Base-by-base conservation (phyloP, 2,888 invertebrate genomes). In the Pogonocherus hispidulus region DNA sequence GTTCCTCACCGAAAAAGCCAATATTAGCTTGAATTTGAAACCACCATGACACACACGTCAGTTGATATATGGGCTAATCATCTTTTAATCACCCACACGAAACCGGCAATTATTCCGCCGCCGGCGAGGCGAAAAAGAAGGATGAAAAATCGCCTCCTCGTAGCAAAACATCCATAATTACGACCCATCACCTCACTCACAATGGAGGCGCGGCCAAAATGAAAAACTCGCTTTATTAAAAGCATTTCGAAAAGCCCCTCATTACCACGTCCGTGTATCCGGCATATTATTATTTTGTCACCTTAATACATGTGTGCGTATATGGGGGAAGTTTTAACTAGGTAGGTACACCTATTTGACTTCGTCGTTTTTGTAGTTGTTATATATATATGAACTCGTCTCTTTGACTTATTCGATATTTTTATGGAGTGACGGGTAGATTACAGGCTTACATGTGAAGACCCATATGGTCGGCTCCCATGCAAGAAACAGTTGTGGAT, bases 261-360 rank as follows among this genome's bases (percentile, higher is more conserved):
- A 62, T 62, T 62, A 62, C 51, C 19, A 19, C 51, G 19, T 62
- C 51, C 41, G n/a, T 47, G 20, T 47, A 59, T 59, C 59, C 62
- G 62, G 51, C 51, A 41, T 37, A n/a, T 32, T 76, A 79, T 79
- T 78, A 79, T 78, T 78, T 79, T 79, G 78, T 79, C 78, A 79
- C 78, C 76, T 75, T 72, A n/a, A n/a, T n/a, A n/a, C n/a, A 69
- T 8, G 72, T 72, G 73, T 79, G 74, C 73, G 66, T 74, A 74
- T 66, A 72, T 46, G 47, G 32, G 23, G 27, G 16, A 27, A 8
- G 55, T 23, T 19, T 27, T 54, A 47, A 63, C 27, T 47, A 22
- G 47, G 32, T 49, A 37, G 4, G 27, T 27, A 5, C 27, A 8
- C 8, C 27, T n/a, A 32, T 54, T 63, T 63, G 20, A 63, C 52